Evolutionary conservation across 1,140 invertebrate species (phyloP).

Genomic region (Pygmarrhopalites habei): DNA sequence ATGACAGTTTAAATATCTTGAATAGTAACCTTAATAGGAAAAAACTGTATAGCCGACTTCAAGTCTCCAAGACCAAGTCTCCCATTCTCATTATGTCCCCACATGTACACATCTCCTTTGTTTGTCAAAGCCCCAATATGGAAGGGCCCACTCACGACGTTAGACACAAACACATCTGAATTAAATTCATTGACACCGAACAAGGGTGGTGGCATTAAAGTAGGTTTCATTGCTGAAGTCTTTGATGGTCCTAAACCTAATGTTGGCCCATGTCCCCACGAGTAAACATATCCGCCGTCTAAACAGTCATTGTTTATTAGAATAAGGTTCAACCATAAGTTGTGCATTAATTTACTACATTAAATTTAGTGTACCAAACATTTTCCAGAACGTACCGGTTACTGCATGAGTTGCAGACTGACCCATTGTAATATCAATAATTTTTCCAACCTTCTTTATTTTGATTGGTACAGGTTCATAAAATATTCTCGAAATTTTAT

Average conservation of each 20-base stretch:
- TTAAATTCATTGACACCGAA: slow-evolving; percentile 81
- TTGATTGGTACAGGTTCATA: slow-evolving; percentile 60
- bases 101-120: slow-evolving; percentile 74
- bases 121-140: slow-evolving; percentile 74
- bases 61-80: slow-evolving; percentile 67
- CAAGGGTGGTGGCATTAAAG: slow-evolving; percentile 63
- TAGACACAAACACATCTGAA: slow-evolving; percentile 55
- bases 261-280: slow-evolving; percentile 83
- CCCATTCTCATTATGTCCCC: slow-evolving; percentile 78
- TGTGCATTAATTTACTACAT: slow-evolving; percentile 18
- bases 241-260: slow-evolving; percentile 78
- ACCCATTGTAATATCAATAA: slow-evolving; percentile 72
- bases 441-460: slow-evolving; percentile 59
- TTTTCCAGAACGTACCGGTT: slow-evolving; percentile 56
- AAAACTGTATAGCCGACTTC: slow-evolving; percentile 72
- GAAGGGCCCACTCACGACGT: slow-evolving; percentile 64
- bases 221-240: slow-evolving; percentile 56
- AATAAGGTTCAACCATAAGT: slow-evolving; percentile 23
- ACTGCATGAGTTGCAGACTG: slow-evolving; percentile 78
- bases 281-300: slow-evolving; percentile 75
- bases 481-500: slow-evolving; percentile 37
- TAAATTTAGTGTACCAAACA: slow-evolving; percentile 12
- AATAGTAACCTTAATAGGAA: slow-evolving; percentile 68
- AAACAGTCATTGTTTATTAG: slow-evolving; percentile 40
- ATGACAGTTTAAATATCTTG: slow-evolving; percentile 1